These are phyloP conservation scores for Trachythela sp. DNA, from an alignment of 64 coral and sea anemone genomes.

Conservation along the genomic window DNA sequence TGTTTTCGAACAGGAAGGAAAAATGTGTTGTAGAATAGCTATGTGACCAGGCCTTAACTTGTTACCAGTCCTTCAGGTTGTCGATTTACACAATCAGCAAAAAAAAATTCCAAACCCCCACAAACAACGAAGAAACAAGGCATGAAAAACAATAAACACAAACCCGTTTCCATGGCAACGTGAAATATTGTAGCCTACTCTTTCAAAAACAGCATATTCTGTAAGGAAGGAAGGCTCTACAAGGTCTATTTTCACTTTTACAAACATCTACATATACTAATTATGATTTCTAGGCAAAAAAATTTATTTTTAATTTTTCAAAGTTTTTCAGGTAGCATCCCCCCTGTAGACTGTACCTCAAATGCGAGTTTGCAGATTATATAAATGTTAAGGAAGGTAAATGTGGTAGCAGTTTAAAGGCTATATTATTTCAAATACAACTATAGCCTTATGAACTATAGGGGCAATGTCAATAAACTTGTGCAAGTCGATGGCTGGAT, in stretches of 20 bases:
- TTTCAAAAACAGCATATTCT: background rate
- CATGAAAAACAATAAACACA: background rate
- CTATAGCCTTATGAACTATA: too few species aligned
- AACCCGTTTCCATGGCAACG: background rate
- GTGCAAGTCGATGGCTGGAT: too few species aligned
- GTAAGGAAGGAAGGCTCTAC: background rate
- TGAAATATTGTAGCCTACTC: background rate
- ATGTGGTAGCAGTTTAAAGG: too few species aligned
- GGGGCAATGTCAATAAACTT: too few species aligned
- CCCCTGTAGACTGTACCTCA: background rate
- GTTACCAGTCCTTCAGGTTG: background rate
- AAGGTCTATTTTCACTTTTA: background rate
- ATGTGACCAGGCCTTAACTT: background rate
- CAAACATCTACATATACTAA: background rate
- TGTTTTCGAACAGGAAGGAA: background rate
- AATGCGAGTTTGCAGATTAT: too few species aligned
- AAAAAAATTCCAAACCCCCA: background rate
- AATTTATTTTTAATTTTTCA: background rate
- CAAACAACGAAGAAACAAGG: slow-evolving; percentile 1
- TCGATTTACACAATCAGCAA: background rate
- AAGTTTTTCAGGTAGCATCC: background rate
- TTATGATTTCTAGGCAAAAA: background rate
- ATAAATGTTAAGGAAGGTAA: too few species aligned
- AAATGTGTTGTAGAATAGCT: background rate
- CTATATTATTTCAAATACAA: too few species aligned